Evolutionary conservation across 2,888 invertebrate species (phyloP).

Genomic region (Pheosia tremula): DNA sequence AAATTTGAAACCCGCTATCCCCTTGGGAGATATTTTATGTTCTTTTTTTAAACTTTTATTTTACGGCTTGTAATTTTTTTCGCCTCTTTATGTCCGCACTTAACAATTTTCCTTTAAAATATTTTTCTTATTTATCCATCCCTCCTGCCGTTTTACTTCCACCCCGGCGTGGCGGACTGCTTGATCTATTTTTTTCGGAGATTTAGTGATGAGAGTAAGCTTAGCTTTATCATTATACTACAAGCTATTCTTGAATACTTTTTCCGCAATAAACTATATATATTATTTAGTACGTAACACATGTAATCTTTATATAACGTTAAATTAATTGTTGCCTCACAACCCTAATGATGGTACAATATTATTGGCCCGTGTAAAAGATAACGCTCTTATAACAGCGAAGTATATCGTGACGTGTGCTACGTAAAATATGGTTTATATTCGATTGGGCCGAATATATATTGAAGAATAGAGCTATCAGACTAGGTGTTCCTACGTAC

Average conservation of each 20-base stretch:
- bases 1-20: too few species aligned
- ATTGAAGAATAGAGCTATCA: conserved; percentile 11
- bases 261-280: conserved; percentile 20
- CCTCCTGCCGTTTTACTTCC: too few species aligned
- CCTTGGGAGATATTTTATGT: too few species aligned
- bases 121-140: too few species aligned
- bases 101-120: too few species aligned
- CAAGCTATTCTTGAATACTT: conserved; percentile 12
- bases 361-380: conserved; percentile 25
- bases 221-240: too few species aligned
- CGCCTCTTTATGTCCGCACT: too few species aligned
- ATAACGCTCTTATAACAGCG: conserved; percentile 12
- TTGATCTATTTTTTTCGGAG: too few species aligned
- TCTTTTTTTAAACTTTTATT: too few species aligned
- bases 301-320: conserved; percentile 25
- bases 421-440: neutral
- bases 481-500: conserved; percentile 6
- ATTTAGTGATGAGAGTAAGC: too few species aligned
- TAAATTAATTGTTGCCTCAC: conserved; percentile 31
- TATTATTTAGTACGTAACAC: conserved; percentile 28
- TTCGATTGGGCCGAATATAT: neutral
- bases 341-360: conserved; percentile 22
- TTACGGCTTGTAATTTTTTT: too few species aligned
- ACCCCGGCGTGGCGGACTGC: too few species aligned
- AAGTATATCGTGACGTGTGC: conserved; percentile 9